These are phyloP conservation scores for Sminthurinus aureus DNA, from an alignment of 2,888 invertebrate genomes.

Conservation along the genomic window DNA sequence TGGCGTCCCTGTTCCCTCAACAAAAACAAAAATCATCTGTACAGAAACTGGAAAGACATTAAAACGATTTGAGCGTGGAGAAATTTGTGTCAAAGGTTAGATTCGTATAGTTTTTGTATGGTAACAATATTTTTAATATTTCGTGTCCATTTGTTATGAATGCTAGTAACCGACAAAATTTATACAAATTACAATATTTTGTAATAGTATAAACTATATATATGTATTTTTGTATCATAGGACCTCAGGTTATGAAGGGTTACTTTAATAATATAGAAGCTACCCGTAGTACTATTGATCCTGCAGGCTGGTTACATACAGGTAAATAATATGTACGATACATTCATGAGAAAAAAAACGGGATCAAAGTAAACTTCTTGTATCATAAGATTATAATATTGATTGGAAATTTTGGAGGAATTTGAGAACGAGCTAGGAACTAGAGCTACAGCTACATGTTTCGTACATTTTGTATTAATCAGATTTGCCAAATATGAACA, in stretches of 20 bases:
- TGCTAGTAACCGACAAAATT: not conserved
- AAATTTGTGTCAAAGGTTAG: conserved; percentile 71
- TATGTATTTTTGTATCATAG: not conserved
- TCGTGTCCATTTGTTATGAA: no score
- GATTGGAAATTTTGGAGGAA: no score
- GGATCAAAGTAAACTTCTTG: no score
- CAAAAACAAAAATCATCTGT: conserved; percentile 73
- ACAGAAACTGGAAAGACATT: conserved; percentile 68
- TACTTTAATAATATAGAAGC: conserved; percentile 80
- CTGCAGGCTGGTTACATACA: conserved; percentile 81
- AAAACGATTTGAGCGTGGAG: conserved; percentile 74
- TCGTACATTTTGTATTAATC: no score
- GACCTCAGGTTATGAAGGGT: conserved; percentile 76
- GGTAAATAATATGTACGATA: not conserved
- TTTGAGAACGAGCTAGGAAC: no score
- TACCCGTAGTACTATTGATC: conserved; percentile 75
- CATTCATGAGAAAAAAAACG: no score
- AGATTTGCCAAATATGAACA: no score
- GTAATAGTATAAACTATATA: not conserved
- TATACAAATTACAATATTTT: not conserved
- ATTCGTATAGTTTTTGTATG: no score
- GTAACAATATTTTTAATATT: no score
- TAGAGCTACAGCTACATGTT: no score
- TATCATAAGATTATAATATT: no score
- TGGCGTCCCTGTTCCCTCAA: conserved; percentile 60